Percentiles rank a stretch among this genome's conserved stretches.
These are phyloP conservation scores for human DNA, from an alignment of 2,113 vertebrate species.

Conservation along the genomic window GRCh38 chrX:38481501-38482000, in stretches of 20 bases:
- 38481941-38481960: constrained; percentile 11
- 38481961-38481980: constrained; percentile 18
- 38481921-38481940: background rate
- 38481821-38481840: background rate
- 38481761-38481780: background rate
- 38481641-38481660: background rate
- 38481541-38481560: background rate
- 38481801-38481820: background rate
- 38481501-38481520: background rate
- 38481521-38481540: background rate
- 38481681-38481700: background rate
- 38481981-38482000: background rate
- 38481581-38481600: background rate
- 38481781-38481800: background rate
- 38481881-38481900: constrained; percentile 17
- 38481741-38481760: background rate
- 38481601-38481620: background rate
- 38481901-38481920: constrained; percentile 1
- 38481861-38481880: background rate
- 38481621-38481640: background rate
- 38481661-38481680: background rate
- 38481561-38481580: background rate
- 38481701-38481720: background rate
- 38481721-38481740: background rate
- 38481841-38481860: background rate